Base-by-base conservation (phyloP, 2,797 vertebrate genomes). In the Lutjanus argentimaculatus region DNA sequence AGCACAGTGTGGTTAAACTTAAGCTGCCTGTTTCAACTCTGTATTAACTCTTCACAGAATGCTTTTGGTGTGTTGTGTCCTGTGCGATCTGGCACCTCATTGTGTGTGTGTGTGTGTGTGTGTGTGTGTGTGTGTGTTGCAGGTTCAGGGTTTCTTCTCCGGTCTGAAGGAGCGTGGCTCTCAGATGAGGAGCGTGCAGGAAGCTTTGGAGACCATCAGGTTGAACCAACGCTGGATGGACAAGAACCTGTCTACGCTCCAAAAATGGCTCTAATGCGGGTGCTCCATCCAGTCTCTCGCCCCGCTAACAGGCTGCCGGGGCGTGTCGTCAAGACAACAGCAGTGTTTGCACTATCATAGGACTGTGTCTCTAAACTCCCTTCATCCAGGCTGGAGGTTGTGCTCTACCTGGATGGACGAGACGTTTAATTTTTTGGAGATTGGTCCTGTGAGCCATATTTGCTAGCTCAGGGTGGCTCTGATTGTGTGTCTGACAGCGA, bases 171-270 rank as follows among this genome's bases (percentile, higher is more conserved):
- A 97, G 43, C 92, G 95, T 10, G 97, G 95, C 75, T 97, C 96
- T 84, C 96, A 96, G 76, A 96, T 98, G 89, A 96, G 90, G 49
- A 96, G 94, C 30, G 96, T 97, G 43, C 96, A 95, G 89, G 97
- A 98, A 72, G 97, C 97, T 45, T 85, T 96, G 62, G 97, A 98
- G 85, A 96, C 95, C 88, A 99, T 99, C 92, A 95, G 95, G 55
- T 71, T 97, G 76, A 99, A 99, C 92, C 95, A 96, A 84, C 95
- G 92, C 67, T 99, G 98, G 98, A 95, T 99, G 95, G 92, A 97
- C 12, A 94, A 75, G 25, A 98, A 98, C 86, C 89, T 98, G 13
- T 57, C 92, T 42, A 80, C 81, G 0, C 93, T 99, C 59, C 69
- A 36, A 1, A 21, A 64, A 2, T 94, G 92, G 89, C 94, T 98